Conservation (phyloP, 2,113 vertebrate species). For the Atrichornis clamosus region DNA sequence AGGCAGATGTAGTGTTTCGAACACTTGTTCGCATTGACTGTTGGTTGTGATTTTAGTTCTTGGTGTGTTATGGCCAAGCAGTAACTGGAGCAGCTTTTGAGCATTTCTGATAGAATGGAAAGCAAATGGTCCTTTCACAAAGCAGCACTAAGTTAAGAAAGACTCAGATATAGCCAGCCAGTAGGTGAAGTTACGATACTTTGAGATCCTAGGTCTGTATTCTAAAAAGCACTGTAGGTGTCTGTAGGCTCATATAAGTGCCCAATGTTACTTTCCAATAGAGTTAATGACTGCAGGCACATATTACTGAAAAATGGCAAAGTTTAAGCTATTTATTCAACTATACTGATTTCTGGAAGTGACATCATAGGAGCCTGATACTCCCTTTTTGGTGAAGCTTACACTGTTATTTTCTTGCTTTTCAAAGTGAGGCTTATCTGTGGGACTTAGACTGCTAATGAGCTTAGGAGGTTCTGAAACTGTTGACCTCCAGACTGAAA, state of each 20-base stretch:
- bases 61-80: not conserved
- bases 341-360: not conserved
- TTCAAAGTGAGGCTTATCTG: not conserved
- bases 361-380: not conserved
- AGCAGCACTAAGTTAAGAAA: not conserved
- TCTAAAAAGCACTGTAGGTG: not conserved
- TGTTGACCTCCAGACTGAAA: not conserved
- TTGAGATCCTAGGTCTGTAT: not conserved
- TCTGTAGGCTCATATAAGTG: not conserved
- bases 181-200: not conserved
- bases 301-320: not conserved
- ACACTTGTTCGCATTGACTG: accelerated
- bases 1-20: not conserved
- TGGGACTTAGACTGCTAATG: not conserved
- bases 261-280: not conserved
- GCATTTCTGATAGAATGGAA: not conserved
- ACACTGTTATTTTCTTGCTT: not conserved
- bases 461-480: not conserved
- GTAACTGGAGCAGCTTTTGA: not conserved
- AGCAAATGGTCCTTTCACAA: not conserved
- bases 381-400: not conserved
- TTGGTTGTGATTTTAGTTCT: not conserved
- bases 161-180: not conserved
- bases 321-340: not conserved
- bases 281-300: not conserved